Evolutionary conservation across 1,140 invertebrate genomes (phyloP).

Genomic region (Lordiphosa mommai): DNA sequence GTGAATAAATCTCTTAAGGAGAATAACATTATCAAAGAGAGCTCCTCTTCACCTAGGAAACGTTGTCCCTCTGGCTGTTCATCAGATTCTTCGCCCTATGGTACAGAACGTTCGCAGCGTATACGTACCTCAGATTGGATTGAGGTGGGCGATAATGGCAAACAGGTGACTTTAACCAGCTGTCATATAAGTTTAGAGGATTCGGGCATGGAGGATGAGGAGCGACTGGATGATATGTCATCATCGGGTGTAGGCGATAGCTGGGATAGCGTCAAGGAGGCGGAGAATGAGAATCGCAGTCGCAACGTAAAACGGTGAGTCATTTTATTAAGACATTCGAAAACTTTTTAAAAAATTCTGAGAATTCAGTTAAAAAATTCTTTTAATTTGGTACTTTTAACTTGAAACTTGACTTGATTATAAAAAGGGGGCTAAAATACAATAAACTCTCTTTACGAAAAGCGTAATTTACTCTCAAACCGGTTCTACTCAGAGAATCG

Average conservation of each 20-base stretch:
- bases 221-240: constrained; percentile 77
- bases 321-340: too few relatives aligned
- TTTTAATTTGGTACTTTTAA: too few relatives aligned
- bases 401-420: too few relatives aligned
- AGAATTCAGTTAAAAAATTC: too few relatives aligned
- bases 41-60: constrained; percentile 48
- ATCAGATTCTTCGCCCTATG: constrained; percentile 77
- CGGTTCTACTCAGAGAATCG: too few relatives aligned
- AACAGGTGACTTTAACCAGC: constrained; percentile 71
- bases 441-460: too few relatives aligned
- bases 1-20: constrained; percentile 54
- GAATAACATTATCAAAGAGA: constrained; percentile 24
- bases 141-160: constrained; percentile 79
- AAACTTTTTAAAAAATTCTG: too few relatives aligned
- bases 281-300: constrained; percentile 66
- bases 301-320: constrained; percentile 75
- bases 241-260: constrained; percentile 78
- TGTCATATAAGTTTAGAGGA: constrained; percentile 79
- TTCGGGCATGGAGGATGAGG: constrained; percentile 78
- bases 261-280: constrained; percentile 80
- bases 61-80: constrained; percentile 77
- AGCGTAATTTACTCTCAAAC: too few relatives aligned
- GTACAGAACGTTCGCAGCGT: constrained; percentile 76
- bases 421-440: too few relatives aligned
- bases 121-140: constrained; percentile 79